Conservation (phyloP, 2,888 invertebrate genomes). For the Nysson spinosus region DNA sequence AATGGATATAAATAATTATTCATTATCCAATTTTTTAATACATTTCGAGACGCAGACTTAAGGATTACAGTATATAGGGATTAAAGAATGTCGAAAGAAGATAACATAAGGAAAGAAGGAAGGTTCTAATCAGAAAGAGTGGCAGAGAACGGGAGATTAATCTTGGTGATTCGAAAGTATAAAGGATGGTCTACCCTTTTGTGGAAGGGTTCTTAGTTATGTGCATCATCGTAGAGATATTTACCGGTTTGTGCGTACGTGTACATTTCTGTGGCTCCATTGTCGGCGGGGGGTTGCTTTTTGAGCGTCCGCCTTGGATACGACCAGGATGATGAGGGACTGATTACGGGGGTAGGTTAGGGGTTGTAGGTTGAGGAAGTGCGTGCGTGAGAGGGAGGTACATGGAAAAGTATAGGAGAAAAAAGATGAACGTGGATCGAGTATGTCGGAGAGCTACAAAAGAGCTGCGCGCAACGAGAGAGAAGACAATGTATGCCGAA, state of each 20-base stretch:
- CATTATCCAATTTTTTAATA: too few species aligned
- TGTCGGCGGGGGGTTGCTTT: conserved; percentile 29
- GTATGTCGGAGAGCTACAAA: conserved; percentile 28
- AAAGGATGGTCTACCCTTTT: not conserved
- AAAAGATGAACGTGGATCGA: not conserved
- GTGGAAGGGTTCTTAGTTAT: not conserved
- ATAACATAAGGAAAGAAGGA: too few species aligned
- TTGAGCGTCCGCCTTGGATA: conserved; percentile 49
- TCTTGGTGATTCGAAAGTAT: too few species aligned
- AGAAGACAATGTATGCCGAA: conserved; percentile 40
- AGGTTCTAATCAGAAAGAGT: too few species aligned
- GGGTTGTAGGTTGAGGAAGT: conserved; percentile 12
- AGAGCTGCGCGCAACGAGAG: conserved; percentile 32
- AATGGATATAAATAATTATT: too few species aligned
- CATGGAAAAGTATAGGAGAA: conserved; percentile 1
- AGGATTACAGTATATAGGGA: too few species aligned
- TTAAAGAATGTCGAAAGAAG: too few species aligned
- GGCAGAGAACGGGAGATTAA: too few species aligned
- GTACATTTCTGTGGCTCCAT: conserved; percentile 27
- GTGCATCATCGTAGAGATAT: not conserved
- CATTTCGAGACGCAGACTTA: too few species aligned
- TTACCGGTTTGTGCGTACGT: not conserved
- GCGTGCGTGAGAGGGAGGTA: conserved; percentile 13
- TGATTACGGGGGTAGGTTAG: conserved; percentile 39
- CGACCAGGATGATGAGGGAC: conserved; percentile 42